Conservation (phyloP, 2,797 vertebrate species). For the Alcedo atthis region DNA sequence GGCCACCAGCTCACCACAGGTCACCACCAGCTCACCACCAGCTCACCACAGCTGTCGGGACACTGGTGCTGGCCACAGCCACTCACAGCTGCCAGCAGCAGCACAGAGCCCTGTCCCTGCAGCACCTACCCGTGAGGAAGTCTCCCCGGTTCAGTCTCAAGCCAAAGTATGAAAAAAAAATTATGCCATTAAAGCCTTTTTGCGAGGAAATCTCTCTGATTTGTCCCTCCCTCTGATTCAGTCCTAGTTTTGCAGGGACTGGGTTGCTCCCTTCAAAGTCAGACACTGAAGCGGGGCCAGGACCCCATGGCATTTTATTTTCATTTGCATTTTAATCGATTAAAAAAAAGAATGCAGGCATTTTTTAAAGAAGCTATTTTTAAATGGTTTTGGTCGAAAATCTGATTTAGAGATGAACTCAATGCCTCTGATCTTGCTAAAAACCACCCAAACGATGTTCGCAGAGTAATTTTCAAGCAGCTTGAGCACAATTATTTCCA, state of each 20-base stretch:
- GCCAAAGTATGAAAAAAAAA: not conserved
- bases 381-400: not conserved
- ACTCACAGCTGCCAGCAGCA: accelerated
- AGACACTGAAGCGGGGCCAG: not conserved
- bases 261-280: not conserved
- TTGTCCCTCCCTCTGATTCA: not conserved
- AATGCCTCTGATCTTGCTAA: not conserved
- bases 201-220: not conserved
- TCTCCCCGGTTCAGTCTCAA: accelerated
- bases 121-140: not conserved
- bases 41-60: not conserved
- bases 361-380: not conserved
- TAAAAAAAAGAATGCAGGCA: not conserved
- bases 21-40: accelerated
- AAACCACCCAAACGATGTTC: not conserved
- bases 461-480: constrained; percentile 15
- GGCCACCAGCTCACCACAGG: not conserved
- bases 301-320: not conserved
- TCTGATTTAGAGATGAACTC: not conserved
- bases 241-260: not conserved
- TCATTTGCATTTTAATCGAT: not conserved
- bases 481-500: not conserved
- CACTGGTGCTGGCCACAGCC: accelerated
- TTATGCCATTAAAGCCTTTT: not conserved
- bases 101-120: not conserved